Evolutionary conservation across 2,888 invertebrate species (phyloP), one percentile per base, ranked within the genome.

Genomic region (Agelastica alni): DNA sequence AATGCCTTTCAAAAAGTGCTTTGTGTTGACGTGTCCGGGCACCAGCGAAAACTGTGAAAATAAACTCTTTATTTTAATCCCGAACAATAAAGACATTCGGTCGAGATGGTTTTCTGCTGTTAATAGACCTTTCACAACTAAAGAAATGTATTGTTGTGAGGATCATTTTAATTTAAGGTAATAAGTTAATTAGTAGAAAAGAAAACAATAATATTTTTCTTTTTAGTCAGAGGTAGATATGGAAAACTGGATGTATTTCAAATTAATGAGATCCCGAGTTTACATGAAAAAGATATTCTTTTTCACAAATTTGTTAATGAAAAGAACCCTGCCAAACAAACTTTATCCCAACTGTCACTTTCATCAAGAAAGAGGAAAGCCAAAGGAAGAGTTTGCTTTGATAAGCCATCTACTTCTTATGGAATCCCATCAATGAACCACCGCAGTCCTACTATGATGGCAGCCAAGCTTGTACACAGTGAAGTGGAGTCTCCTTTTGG

Each of bases 361-460:
- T 43, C 28, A 22, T 43, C 42, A 43, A 43, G 28, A 43, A 43
- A 41, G 3, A 37, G 17, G 37, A 37, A 37, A 9, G 37, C 6
- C 14, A 37, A 37, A 39, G 9, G 26, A 43, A 43, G 9, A 43
- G 42, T 43, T 43, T 43, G 20, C 42, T 43, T 43, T 28, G 30
- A 43, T 43, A 14, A 43, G 6, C 41, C 41, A 10, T 26, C 10
- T 43, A 43, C 26, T 13, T 14, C 42, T 1, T 39, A 3, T 1
- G 10, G 5, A 18, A 18, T 39, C 10, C 16, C 42, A 43, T 22
- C 26, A 43, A 22, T 26, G 12, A 28, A 14, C 12, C 14, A 43
- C 12, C 6, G n/a, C 30, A 43, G 13, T 28, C 42, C 42, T 43
- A 43, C 13, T 43, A 43, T 22, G 26, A 43, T 22, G 26, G 14